A percentile compares a stretch with the other conserved stretches of the same genome.
Evolutionary conservation across 2,888 invertebrate species (phyloP).

Genomic region (Linyphia triangularis): DNA sequence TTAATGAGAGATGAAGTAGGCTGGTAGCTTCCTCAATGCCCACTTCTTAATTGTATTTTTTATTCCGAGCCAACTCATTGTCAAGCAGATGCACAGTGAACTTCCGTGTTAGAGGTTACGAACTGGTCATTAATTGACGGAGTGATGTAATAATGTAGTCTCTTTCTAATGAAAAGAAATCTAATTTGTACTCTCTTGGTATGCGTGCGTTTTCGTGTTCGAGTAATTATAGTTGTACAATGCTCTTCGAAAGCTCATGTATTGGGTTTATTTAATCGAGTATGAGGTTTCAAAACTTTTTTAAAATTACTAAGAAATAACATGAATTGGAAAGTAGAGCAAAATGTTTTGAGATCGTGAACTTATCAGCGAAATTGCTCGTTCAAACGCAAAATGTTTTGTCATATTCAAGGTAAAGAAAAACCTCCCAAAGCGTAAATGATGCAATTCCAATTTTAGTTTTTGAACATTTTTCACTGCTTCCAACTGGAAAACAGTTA

Average conservation of each 20-base stretch:
- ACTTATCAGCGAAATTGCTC: too few relatives aligned
- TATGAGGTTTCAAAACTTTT: neutral
- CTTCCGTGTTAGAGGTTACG: conserved; percentile 58
- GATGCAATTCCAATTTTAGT: too few relatives aligned
- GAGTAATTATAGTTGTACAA: neutral
- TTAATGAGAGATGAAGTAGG: conserved; percentile 42
- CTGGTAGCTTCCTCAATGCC: neutral
- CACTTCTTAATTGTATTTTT: neutral
- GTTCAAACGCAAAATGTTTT: too few relatives aligned
- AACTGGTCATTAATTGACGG: conserved; percentile 48
- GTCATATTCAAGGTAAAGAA: too few relatives aligned
- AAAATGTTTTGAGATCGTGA: too few relatives aligned
- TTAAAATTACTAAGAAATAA: neutral
- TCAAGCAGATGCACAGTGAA: conserved; percentile 18
- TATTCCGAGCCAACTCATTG: conserved; percentile 25
- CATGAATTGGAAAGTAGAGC: too few relatives aligned
- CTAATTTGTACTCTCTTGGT: neutral
- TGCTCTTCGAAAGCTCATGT: neutral
- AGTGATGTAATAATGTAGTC: conserved; percentile 9
- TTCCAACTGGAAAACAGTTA: too few relatives aligned
- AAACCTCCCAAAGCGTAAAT: too few relatives aligned
- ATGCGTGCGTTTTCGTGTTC: neutral
- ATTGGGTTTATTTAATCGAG: neutral
- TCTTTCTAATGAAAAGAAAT: neutral
- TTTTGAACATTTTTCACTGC: too few relatives aligned